These are phyloP conservation scores for Esperia sulphurella DNA, from an alignment of 2,888 invertebrate species.

Conservation along the genomic window DNA sequence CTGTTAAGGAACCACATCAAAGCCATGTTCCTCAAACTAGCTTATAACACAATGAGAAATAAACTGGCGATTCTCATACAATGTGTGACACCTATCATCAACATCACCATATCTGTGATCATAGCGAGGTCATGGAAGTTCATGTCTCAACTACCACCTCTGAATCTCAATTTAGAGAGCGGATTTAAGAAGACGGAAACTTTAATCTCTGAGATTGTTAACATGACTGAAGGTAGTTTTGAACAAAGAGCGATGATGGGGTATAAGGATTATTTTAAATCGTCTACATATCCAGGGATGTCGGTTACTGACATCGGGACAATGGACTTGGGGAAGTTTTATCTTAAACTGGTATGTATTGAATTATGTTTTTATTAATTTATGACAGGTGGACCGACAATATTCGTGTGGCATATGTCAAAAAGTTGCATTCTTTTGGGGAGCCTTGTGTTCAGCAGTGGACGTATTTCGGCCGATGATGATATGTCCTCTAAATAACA, in stretches of 20 bases:
- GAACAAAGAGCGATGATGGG: slow-evolving; percentile 45
- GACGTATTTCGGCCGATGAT: no score
- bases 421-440: no score
- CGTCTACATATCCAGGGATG: slow-evolving; percentile 41
- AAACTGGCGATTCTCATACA: slow-evolving; percentile 63
- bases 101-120: slow-evolving; percentile 61
- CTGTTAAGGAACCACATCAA: slow-evolving; percentile 63
- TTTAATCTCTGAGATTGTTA: slow-evolving; percentile 40
- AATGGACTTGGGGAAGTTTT: slow-evolving; percentile 53
- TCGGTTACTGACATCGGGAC: slow-evolving; percentile 50
- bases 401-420: no score
- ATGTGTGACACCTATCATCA: slow-evolving; percentile 63
- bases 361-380: no score
- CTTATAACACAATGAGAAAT: slow-evolving; percentile 58
- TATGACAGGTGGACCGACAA: no score
- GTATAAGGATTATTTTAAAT: slow-evolving; percentile 58
- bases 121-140: slow-evolving; percentile 70
- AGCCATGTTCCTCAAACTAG: slow-evolving; percentile 67
- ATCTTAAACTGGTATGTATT: slow-evolving; percentile 63
- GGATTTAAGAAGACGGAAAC: slow-evolving; percentile 57
- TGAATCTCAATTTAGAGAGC: slow-evolving; percentile 73
- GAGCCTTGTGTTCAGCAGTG: no score
- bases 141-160: slow-evolving; percentile 78
- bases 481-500: no score
- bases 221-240: slow-evolving; percentile 39